Conservation (phyloP, 2,797 vertebrate genomes). For the Pantherophis alleghaniensis region DNA sequence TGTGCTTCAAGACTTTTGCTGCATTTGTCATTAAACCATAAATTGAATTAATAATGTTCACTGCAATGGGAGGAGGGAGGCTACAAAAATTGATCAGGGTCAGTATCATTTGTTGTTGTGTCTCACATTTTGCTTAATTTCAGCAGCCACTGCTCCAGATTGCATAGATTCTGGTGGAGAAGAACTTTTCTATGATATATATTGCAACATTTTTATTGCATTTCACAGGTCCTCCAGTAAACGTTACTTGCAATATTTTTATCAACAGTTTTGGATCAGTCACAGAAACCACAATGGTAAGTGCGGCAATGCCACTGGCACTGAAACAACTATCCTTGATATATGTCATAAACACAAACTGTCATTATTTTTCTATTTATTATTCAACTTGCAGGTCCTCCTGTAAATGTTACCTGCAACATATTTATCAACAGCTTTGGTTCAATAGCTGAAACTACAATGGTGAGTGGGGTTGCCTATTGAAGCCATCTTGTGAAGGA, state of each 20-base stretch:
- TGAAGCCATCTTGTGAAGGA: slow-evolving; percentile 81
- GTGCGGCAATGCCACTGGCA: slow-evolving; percentile 74
- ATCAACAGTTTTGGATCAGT: slow-evolving; percentile 98
- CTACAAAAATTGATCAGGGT: slow-evolving; percentile 29
- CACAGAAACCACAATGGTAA: slow-evolving; percentile 97
- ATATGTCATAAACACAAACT: slow-evolving; percentile 78
- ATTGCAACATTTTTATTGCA: slow-evolving; percentile 86
- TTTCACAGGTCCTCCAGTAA: slow-evolving; percentile 94
- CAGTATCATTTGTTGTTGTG: slow-evolving; percentile 45
- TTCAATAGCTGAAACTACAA: slow-evolving; percentile 98
- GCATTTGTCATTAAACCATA: background rate
- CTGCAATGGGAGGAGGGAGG: slow-evolving; percentile 30
- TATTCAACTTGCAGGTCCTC: slow-evolving; percentile 95
- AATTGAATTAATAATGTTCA: background rate
- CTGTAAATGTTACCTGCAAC: slow-evolving; percentile 99
- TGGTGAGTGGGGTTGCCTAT: slow-evolving; percentile 90
- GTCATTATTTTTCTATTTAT: slow-evolving; percentile 90
- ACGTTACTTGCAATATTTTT: slow-evolving; percentile 99
- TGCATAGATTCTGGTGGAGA: slow-evolving; percentile 67
- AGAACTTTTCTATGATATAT: slow-evolving; percentile 70
- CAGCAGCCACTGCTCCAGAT: slow-evolving; percentile 67
- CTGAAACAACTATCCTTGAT: slow-evolving; percentile 74
- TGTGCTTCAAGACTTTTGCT: accelerated
- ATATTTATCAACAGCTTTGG: slow-evolving; percentile 99
- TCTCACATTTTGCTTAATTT: slow-evolving; percentile 65